Conservation (phyloP, 2,113 vertebrate species). For the Rhea americana region DNA sequence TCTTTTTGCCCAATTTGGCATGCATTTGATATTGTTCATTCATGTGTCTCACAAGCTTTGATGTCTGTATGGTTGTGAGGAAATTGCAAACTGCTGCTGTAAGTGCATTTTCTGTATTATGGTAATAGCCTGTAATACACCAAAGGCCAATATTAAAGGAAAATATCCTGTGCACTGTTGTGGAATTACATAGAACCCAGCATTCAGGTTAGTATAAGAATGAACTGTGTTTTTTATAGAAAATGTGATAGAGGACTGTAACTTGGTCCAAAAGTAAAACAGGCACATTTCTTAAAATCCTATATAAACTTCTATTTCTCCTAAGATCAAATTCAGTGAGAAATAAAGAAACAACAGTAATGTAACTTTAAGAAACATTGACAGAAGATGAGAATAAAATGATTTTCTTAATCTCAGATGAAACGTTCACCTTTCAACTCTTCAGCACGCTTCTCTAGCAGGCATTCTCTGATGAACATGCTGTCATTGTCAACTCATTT, state of each 20-base stretch:
- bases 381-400: neutral
- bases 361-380: neutral
- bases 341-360: neutral
- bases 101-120: conserved; percentile 22
- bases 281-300: neutral
- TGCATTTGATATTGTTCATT: conserved; percentile 38
- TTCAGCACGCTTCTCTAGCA: neutral
- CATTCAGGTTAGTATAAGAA: neutral
- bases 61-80: conserved; percentile 15
- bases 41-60: conserved; percentile 32
- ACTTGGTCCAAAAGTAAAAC: neutral
- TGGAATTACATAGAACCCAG: neutral
- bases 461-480: neutral
- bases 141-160: neutral
- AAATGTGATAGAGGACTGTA: neutral
- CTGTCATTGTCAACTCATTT: neutral
- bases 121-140: conserved; percentile 18
- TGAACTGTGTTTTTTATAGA: neutral
- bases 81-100: conserved; percentile 20
- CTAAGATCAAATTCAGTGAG: neutral
- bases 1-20: conserved; percentile 36
- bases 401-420: neutral
- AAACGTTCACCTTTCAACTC: conserved; percentile 20
- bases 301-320: neutral
- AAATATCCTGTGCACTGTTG: neutral